Evolutionary conservation across 1,140 invertebrate genomes (phyloP).

Genomic region (Streblospio benedicti): DNA sequence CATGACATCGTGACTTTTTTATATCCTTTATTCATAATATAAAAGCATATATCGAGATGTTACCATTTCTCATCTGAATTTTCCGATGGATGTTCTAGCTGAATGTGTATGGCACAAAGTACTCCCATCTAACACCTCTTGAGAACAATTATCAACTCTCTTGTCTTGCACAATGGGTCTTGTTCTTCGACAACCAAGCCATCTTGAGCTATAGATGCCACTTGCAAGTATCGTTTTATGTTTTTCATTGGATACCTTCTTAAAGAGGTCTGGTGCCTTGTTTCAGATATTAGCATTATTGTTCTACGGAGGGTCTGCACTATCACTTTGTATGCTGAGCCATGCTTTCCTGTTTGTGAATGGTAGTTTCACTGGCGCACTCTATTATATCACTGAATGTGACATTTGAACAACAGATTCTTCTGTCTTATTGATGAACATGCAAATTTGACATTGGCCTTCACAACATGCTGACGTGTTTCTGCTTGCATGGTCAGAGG

Average conservation of each 20-base stretch:
- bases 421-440: not conserved
- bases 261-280: slow-evolving; percentile 23
- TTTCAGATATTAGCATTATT: slow-evolving; percentile 16
- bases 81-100: slow-evolving; percentile 15
- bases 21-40: slow-evolving; percentile 19
- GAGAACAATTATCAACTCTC: slow-evolving; percentile 19
- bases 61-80: slow-evolving; percentile 15
- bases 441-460: not conserved
- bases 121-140: slow-evolving; percentile 17
- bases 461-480: slow-evolving; percentile 16
- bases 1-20: slow-evolving; percentile 4
- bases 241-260: slow-evolving; percentile 21
- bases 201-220: slow-evolving; percentile 22
- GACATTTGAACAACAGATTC: not conserved
- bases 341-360: slow-evolving; percentile 18
- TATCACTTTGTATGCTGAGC: slow-evolving; percentile 17
- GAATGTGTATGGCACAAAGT: slow-evolving; percentile 18
- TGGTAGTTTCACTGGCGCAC: no score
- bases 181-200: slow-evolving; percentile 17
- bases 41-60: slow-evolving; percentile 15
- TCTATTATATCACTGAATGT: not conserved
- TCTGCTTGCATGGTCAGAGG: slow-evolving; percentile 20
- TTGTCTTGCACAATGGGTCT: not conserved
- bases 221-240: slow-evolving; percentile 18
- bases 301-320: slow-evolving; percentile 20